Percentiles rank a stretch among this genome's conserved stretches.
phyloP scores from a whole-genome alignment of 2,797 vertebrate species.

The Molossus alvarezi region DNA sequence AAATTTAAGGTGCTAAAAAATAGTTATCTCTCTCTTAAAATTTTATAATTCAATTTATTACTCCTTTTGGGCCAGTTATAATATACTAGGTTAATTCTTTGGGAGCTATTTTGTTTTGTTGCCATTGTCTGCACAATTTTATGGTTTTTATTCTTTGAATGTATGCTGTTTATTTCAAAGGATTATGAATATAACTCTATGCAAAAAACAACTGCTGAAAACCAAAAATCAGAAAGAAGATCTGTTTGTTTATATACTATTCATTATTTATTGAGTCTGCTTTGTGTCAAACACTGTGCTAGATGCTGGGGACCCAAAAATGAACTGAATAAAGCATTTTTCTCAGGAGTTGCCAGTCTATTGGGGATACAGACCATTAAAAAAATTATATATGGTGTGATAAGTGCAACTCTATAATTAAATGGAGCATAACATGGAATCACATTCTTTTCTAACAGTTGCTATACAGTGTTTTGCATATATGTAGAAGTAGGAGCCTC shows the following conservation, averaged over 20 bases:
- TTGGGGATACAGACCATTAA: not conserved
- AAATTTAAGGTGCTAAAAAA: slow-evolving; percentile 58
- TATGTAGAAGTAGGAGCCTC: slow-evolving; percentile 18
- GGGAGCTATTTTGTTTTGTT: slow-evolving; percentile 5
- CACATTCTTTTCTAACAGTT: slow-evolving; percentile 26
- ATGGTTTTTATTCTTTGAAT: slow-evolving; percentile 3
- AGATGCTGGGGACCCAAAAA: not conserved
- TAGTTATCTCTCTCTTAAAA: slow-evolving; percentile 45
- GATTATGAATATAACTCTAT: not conserved
- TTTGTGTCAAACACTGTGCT: not conserved
- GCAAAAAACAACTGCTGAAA: slow-evolving; percentile 35
- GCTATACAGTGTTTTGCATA: not conserved
- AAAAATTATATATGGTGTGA: not conserved
- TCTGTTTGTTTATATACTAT: not conserved
- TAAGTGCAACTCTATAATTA: slow-evolving; percentile 18
- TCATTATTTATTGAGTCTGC: slow-evolving; percentile 1
- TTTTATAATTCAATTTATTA: slow-evolving; percentile 52
- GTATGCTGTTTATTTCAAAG: not conserved
- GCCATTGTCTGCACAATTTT: not conserved
- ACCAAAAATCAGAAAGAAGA: not conserved
- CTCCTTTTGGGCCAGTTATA: slow-evolving; percentile 39
- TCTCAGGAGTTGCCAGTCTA: not conserved
- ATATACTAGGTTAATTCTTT: slow-evolving; percentile 37
- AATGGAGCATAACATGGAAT: not conserved
- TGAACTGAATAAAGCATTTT: slow-evolving; percentile 35